These are phyloP conservation scores for Scaptomyza hsui DNA, from an alignment of 1,140 invertebrate genomes.

Conservation along the genomic window DNA sequence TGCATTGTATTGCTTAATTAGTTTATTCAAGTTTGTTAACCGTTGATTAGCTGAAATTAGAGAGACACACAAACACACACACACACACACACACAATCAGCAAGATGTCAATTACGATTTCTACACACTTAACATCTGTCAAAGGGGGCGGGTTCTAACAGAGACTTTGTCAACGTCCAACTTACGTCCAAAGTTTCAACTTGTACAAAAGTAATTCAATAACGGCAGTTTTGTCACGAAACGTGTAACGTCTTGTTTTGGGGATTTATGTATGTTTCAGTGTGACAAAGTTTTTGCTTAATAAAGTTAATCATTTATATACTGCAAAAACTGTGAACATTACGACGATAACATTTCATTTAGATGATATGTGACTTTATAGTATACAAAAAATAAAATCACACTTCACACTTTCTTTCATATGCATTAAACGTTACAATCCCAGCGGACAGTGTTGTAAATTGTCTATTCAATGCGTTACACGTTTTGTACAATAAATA, in stretches of 20 bases:
- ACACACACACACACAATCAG: too few species aligned
- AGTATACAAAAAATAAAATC: too few species aligned
- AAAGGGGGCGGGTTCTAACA: too few species aligned
- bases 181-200: not conserved
- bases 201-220: not conserved
- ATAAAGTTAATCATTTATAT: not conserved
- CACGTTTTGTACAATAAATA: too few species aligned
- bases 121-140: not conserved
- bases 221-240: not conserved
- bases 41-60: conserved; percentile 30
- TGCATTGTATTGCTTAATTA: conserved; percentile 23
- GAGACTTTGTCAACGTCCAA: not conserved
- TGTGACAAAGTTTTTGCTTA: not conserved
- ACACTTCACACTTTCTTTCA: too few species aligned
- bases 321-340: too few species aligned
- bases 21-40: conserved; percentile 17
- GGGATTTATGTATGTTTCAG: not conserved
- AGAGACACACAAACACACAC: not conserved
- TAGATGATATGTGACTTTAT: too few species aligned
- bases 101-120: conserved; percentile 9
- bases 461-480: not conserved
- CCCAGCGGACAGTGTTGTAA: not conserved
- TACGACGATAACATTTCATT: not conserved
- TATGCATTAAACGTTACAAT: too few species aligned
- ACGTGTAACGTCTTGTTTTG: not conserved